phyloP scores from a whole-genome alignment of 2,113 vertebrate species.

The Asarcornis scutulata region DNA sequence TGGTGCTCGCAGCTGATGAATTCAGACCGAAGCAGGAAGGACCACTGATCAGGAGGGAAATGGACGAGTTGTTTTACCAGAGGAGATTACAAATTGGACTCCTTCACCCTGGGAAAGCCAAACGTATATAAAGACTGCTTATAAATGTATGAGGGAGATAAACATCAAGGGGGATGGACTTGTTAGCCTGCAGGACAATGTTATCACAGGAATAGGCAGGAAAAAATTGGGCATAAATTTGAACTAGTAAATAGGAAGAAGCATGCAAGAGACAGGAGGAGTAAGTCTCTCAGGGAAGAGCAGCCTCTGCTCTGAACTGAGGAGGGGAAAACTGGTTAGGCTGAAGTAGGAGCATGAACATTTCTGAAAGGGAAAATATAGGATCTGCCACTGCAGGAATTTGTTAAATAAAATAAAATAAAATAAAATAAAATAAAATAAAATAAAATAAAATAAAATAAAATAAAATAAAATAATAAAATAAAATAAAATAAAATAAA shows the following conservation, averaged over 20 bases:
- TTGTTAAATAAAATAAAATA: not conserved
- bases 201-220: not conserved
- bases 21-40: not conserved
- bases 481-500: not conserved
- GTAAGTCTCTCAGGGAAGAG: not conserved
- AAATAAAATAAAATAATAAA: not conserved
- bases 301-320: not conserved
- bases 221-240: not conserved
- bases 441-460: not conserved
- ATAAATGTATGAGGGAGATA: not conserved
- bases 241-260: not conserved
- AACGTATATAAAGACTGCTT: not conserved
- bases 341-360: not conserved
- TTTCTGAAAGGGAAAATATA: not conserved
- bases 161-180: not conserved
- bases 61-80: not conserved
- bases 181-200: slow-evolving; percentile 8
- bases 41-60: not conserved
- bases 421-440: not conserved
- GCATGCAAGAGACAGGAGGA: not conserved
- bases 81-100: not conserved
- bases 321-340: not conserved
- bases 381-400: not conserved
- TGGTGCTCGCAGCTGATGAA: not conserved
- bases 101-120: not conserved